Base-by-base conservation (phyloP, 2,113 vertebrate species). In the Osmerus eperlanus region DNA sequence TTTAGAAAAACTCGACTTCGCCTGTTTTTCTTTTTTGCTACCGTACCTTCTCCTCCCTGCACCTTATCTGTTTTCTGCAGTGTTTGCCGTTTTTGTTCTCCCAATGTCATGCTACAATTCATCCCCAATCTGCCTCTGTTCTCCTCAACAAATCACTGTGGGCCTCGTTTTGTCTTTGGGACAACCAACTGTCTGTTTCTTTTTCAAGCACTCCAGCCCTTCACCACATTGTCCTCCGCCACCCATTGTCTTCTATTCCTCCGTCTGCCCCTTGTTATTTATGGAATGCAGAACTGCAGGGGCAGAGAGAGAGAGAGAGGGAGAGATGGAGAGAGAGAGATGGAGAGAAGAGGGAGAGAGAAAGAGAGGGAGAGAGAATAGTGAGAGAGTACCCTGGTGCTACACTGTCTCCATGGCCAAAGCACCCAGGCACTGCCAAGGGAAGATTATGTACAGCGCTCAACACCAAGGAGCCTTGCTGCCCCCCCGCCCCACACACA, bases 81-180 rank as follows among this genome's bases (percentile, higher is more conserved):
- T 72, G 60, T 76, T 82, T 79, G 77, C 54, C 70, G 73, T 84
- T 87, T 87, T 89, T 91, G 89, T 90, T 87, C 87, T 84, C 77
- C 80, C 79, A 71, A 80, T 89, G 88, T 91, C 86, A 85, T 81
- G 82, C 82, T 85, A 87, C 86, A 84, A 90, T 91, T 91, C 89
- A 89, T 84, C 59, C 79, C 54, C 86, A 85, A 86, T 84, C 86
- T 86, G 87, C 78, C 79, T 88, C 77, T 88, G 85, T 89, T 89
- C 81, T 32, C 47, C 71, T 82, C 82, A 90, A 87, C 88, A 88
- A 89, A 89, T 91, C 88, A 86, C 77, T 56, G 71, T 81, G 83
- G 81, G 83, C 77, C 85, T 87, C 80, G 86, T 87, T 89, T 89
- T 90, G 86, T 90, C 83, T 85, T 81, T 55, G 62, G 83, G 85